Evolutionary conservation across 2,113 vertebrate species (phyloP).

Genomic region (Periophthalmodon schlosseri): DNA sequence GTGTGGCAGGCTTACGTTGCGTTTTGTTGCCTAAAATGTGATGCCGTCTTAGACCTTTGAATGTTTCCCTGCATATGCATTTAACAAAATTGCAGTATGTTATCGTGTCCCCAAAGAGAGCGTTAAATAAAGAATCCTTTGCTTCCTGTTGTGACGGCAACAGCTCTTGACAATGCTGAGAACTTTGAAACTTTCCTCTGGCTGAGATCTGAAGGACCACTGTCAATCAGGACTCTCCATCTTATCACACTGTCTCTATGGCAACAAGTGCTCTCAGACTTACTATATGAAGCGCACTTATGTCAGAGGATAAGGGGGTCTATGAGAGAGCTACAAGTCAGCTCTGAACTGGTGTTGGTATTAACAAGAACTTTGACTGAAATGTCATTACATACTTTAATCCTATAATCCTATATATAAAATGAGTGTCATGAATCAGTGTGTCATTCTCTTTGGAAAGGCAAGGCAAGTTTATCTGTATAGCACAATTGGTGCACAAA

Average conservation of each 20-base stretch:
- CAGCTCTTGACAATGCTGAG: constrained; percentile 18
- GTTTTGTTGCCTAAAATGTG: too few relatives aligned
- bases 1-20: too few relatives aligned
- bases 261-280: constrained; percentile 33
- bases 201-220: constrained; percentile 18
- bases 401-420: too few relatives aligned
- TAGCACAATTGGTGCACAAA: too few relatives aligned
- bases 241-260: constrained; percentile 32
- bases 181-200: constrained; percentile 26
- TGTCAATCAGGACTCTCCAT: constrained; percentile 19
- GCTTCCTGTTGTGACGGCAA: neutral
- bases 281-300: constrained; percentile 7
- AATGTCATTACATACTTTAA: too few relatives aligned
- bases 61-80: neutral
- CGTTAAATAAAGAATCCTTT: neutral
- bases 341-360: neutral
- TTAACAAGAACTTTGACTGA: too few relatives aligned
- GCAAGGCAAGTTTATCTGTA: too few relatives aligned
- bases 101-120: neutral
- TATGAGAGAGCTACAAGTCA: neutral
- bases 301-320: neutral
- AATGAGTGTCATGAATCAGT: too few relatives aligned
- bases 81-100: neutral
- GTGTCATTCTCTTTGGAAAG: too few relatives aligned
- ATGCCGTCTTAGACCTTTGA: neutral